Conservation (phyloP, 2,797 vertebrate species). For the Schizopygopsis pylzovi region DNA sequence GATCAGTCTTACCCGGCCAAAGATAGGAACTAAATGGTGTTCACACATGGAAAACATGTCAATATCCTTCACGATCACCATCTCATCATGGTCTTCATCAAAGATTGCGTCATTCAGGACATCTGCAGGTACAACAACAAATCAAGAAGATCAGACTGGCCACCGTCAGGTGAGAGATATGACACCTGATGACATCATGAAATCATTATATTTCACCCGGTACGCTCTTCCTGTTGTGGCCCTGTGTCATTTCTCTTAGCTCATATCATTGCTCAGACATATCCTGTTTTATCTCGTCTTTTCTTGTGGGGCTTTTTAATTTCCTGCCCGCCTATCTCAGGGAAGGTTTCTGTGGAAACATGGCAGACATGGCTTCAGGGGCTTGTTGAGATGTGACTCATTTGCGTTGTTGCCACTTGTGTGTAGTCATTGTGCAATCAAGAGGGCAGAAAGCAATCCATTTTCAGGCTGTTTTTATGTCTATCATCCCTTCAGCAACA, state of each 20-base stretch:
- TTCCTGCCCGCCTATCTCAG: conserved; percentile 78
- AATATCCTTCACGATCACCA: conserved; percentile 99
- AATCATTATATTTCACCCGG: conserved; percentile 66
- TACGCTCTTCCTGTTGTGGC: conserved; percentile 58
- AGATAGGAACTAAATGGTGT: conserved; percentile 96
- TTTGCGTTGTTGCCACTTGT: conserved; percentile 20
- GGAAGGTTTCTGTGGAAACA: conserved; percentile 60
- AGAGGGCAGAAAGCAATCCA: neutral
- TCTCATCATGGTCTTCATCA: conserved; percentile 97
- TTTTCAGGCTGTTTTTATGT: neutral
- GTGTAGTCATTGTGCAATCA: neutral
- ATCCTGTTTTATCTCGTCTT: conserved; percentile 73
- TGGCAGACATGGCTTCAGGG: conserved; percentile 39
- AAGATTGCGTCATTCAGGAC: conserved; percentile 97
- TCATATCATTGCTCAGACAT: conserved; percentile 70
- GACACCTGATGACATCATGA: conserved; percentile 34
- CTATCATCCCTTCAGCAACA: conserved; percentile 6
- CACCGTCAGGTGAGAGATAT: neutral
- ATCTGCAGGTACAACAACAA: conserved; percentile 76
- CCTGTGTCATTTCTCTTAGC: conserved; percentile 69
- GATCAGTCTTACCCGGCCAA: conserved; percentile 88
- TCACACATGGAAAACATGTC: conserved; percentile 99
- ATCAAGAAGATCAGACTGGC: neutral
- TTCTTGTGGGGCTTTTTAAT: conserved; percentile 73
- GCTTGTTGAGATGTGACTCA: neutral